Base-by-base conservation (phyloP, 2,113 vertebrate species). In the Hemibagrus wyckioides region DNA sequence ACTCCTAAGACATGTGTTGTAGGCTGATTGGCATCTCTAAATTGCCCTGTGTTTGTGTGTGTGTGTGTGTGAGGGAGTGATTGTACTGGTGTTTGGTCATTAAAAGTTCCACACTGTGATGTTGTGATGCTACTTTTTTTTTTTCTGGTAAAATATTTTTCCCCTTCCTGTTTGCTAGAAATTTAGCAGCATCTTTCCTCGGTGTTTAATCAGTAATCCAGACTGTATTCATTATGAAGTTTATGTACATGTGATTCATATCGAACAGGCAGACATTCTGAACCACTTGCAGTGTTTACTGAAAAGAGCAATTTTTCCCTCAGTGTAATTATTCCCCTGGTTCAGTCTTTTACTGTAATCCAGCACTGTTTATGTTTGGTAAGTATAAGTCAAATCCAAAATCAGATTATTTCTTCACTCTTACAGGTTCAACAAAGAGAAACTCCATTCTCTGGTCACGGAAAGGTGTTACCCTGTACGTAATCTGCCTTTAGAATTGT, bases 391-490 rank as follows among this genome's bases (percentile, higher is more conserved):
- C 23, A 8, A 36, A 57, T 57, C 11, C 15, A 57, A 56, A 82
- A 4, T 39, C 5, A 0, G 13, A 33, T 85, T 36, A 28, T 52
- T n/a, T 88, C n/a, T 28, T 50, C 23, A 71, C 87, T 85, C 50
- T 88, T 92, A 44, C 93, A 98, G 97, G 59, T 98, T 98, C 82
- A 93, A 97, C 93, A 97, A 95, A 83, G 93, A 95, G 89, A 97
- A 96, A 2, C 96, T 99, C 86, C 98, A 99, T 94, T 94, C 93
- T 19, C 88, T 99, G 93, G 97, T 98, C 82, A 99, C 98, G 0
- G 98, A 99, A 88, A 93, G 96, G 50, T 99, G 98, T 94, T 99
- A 97, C 88, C 97, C 97, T 1, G 98, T 99, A 89, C 94, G 97
- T 95, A 44, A 33, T 44, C 1, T 14, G 25, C 23, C 39, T 21